Conservation (phyloP, 2,797 vertebrate species). For the Denticeps clupeoides region DNA sequence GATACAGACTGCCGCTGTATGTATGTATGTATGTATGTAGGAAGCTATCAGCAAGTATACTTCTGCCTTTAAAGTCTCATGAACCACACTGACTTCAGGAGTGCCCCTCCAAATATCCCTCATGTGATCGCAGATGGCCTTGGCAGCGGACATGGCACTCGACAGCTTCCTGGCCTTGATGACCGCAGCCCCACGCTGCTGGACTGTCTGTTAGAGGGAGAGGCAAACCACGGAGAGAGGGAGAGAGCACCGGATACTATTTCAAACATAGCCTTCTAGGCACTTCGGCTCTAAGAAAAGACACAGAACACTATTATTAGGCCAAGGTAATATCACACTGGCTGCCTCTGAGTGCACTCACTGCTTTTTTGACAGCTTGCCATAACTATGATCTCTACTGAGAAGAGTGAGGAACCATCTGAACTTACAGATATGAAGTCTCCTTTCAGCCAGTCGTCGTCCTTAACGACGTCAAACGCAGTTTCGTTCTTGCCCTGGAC, state of each 20-base stretch:
- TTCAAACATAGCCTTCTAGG: too few relatives aligned
- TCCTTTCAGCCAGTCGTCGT: slow-evolving; percentile 78
- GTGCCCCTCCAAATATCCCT: slow-evolving; percentile 90
- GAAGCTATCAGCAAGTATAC: too few relatives aligned
- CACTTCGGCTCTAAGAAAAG: too few relatives aligned
- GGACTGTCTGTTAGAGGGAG: slow-evolving; percentile 70
- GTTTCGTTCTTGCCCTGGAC: slow-evolving; percentile 62
- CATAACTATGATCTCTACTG: too few relatives aligned
- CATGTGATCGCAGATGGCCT: slow-evolving; percentile 93
- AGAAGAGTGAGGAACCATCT: too few relatives aligned
- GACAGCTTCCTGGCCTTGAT: slow-evolving; percentile 93
- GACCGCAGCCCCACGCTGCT: slow-evolving; percentile 84
- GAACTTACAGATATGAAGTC: slow-evolving; percentile 69
- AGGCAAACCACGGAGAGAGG: not conserved
- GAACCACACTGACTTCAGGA: slow-evolving; percentile 66
- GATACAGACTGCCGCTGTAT: too few relatives aligned
- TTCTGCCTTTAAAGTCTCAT: not conserved
- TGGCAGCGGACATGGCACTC: slow-evolving; percentile 95
- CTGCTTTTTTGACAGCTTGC: too few relatives aligned
- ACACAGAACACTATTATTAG: too few relatives aligned
- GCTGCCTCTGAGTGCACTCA: too few relatives aligned
- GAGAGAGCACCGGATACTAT: not conserved
- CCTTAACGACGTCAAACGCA: slow-evolving; percentile 70
- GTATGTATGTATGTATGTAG: too few relatives aligned
- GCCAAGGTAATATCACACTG: too few relatives aligned